Base-by-base conservation (phyloP, 2,113 vertebrate genomes). In the Calidris pygmaea region DNA sequence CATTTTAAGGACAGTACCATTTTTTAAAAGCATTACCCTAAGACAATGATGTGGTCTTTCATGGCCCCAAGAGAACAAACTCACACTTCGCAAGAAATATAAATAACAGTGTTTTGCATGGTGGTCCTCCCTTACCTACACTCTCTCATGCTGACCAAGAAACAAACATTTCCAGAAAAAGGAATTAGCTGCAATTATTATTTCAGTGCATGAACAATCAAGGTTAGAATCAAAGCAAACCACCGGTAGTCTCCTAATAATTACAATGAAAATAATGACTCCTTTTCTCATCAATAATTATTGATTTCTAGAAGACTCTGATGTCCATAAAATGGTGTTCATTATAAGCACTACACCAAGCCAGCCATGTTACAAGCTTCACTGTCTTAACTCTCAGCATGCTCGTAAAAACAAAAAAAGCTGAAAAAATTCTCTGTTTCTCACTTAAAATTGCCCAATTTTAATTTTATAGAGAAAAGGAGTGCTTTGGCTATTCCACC, bases 141-240 rank as follows among this genome's bases (percentile, higher is more conserved):
- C 26, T 75, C 30, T 74, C 60, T 82, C n/a, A 78, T 50, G 39
- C n/a, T 45, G 72, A 70, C 39, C 39, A 72, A 82, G 32, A 58
- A 56, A 63, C 29, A 1, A 82, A 29, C 6, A n/a, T 66, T 72
- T 78, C 35, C 47, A 26, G 22, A 65, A 93, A 71, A 75, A 76
- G 7, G 6, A 94, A 90, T 63, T 84, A 76, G 32, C 66, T 66
- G 27, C 37, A 78, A 71, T 60, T 94, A 72, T 68, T 87, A 79
- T 63, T 92, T 94, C 52, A 56, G 37, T 65, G 34, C 32, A 65
- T 41, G 18, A 87, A 63, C 27, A 91, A 53, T 45, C 73, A 93
- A 92, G 58, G 82, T 87, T 92, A 95, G 85, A 94, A 87, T 5
- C 27, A 79, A 90, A 94, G 27, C 45, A 92, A 88, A 39, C 7